Evolutionary conservation across 35 echinoderm and acorn worm genomes (phyloP).

Genomic region (Stichopus chloronotus): DNA sequence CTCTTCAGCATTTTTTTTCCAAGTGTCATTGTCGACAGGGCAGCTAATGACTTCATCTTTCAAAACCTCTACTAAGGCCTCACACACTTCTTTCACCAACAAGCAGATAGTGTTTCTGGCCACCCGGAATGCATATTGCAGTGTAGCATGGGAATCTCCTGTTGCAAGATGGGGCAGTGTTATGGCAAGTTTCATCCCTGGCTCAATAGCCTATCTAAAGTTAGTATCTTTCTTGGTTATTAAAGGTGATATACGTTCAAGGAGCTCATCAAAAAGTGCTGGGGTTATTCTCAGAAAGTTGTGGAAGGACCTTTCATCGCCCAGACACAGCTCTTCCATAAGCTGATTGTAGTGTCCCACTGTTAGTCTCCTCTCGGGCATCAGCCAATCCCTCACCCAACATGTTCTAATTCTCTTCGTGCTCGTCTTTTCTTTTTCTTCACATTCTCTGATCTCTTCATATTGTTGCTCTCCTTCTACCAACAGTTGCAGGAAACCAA

Average conservation of each 20-base stretch:
- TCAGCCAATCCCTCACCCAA: background rate
- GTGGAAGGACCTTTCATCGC: background rate
- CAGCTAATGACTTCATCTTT: conserved; percentile 41
- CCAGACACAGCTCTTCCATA: conserved; percentile 20
- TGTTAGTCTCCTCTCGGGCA: background rate
- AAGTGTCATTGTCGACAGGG: background rate
- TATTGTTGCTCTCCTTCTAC: conserved; percentile 29
- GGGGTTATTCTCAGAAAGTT: conserved; percentile 51
- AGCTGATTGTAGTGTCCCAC: conserved; percentile 1
- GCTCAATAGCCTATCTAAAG: conserved; percentile 29
- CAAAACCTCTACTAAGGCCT: conserved; percentile 38
- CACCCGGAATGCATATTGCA: conserved; percentile 43
- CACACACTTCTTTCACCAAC: conserved; percentile 6
- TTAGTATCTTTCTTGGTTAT: conserved; percentile 48
- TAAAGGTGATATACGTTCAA: conserved; percentile 25
- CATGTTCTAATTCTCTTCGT: conserved; percentile 36
- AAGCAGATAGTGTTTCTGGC: conserved; percentile 55
- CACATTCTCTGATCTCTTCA: conserved; percentile 31
- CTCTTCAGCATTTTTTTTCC: conserved; percentile 24
- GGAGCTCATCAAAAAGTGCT: conserved; percentile 26
- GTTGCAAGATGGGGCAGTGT: conserved; percentile 41
- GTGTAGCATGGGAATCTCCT: conserved; percentile 35
- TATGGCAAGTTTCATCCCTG: conserved; percentile 41
- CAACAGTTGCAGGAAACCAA: conserved; percentile 46
- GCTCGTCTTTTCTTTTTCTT: conserved; percentile 1